Evolutionary conservation across 2,113 vertebrate genomes (phyloP), one percentile per base, ranked within the genome.

Genomic region (Psettodes erumei): DNA sequence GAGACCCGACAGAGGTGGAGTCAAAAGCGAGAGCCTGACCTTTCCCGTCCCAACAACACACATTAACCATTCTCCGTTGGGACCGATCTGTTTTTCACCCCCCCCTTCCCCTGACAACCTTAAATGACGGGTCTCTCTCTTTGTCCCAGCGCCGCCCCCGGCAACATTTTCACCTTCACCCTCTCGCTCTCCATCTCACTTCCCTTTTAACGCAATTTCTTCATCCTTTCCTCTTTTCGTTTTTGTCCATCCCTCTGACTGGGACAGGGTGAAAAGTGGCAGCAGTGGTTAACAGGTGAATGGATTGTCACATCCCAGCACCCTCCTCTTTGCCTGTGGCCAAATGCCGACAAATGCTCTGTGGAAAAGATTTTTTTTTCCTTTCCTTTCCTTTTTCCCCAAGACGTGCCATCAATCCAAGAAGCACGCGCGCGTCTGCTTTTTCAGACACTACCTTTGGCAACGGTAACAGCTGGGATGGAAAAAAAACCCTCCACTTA

Each of bases 41-140:
- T 92, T 92, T 89, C 56, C 48, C 59, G 74, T 54, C 55, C 23
- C 47, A 63, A 82, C 70, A 90, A 85, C 79, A 88, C 85, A 79
- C 30, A 81, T 90, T 67, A 75, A 83, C 81, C 74, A 79, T 85
- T 85, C 59, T 65, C 12, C 9, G 56, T 81, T 32, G 19, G 77
- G 77, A 91, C 63, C 79, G 86, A 88, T 75, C 79, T 16, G 32
- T 86, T 90, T 79, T 54, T 64, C 38, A 16, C 59, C 61, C 35
- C 21, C 55, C 61, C 51, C 73, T 71, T 76, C 70, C 64, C 40
- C 66, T 79, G 82, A 81, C 51, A 75, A 62, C 50, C 40, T 72
- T 56, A 78, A 63, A 82, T 84, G 73, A 86, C 50, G 70, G 53
- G 63, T 64, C 50, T 62, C 32, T 6, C 48, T 45, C n/a, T 32